These are phyloP conservation scores for Cristatella mucedo DNA, from an alignment of 2,888 invertebrate species.

Conservation along the genomic window DNA sequence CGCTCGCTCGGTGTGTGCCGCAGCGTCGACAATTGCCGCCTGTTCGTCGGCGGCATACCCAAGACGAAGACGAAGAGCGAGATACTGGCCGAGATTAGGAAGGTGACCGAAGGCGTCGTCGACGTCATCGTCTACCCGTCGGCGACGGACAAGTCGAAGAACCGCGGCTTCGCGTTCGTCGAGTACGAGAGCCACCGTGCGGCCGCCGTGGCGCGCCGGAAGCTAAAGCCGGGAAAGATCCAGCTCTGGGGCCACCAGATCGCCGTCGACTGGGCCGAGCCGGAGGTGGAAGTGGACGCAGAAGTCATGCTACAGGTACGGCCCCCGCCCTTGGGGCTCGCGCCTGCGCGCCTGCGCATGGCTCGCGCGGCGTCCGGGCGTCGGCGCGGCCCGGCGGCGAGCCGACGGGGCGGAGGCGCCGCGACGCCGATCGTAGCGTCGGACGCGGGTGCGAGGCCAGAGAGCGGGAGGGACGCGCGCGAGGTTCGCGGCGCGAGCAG, in stretches of 20 bases:
- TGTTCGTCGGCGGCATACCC: conserved; percentile 61
- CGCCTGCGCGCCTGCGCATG: too few relatives aligned
- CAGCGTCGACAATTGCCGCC: conserved; percentile 64
- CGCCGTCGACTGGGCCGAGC: conserved; percentile 72
- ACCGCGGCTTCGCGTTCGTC: conserved; percentile 67
- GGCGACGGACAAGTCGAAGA: conserved; percentile 47
- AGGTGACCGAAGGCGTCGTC: conserved; percentile 52
- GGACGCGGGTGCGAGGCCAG: too few relatives aligned
- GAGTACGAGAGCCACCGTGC: conserved; percentile 59
- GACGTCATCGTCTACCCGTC: conserved; percentile 47
- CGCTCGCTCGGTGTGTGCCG: conserved; percentile 56
- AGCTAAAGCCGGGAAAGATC: conserved; percentile 45
- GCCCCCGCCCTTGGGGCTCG: too few relatives aligned
- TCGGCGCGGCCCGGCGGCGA: too few relatives aligned
- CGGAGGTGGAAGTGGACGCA: conserved; percentile 57
- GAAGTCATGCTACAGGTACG: conserved; percentile 48
- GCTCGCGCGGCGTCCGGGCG: too few relatives aligned
- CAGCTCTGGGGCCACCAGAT: conserved; percentile 52
- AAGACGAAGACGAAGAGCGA: conserved; percentile 51
- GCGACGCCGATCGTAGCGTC: too few relatives aligned
- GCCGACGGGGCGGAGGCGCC: too few relatives aligned
- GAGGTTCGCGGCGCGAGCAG: too few relatives aligned
- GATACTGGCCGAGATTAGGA: conserved; percentile 45
- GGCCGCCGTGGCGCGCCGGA: conserved; percentile 42
- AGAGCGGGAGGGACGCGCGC: too few relatives aligned